Base-by-base conservation (phyloP, 2,797 vertebrate genomes). In the Lagocephalus sceleratus region DNA sequence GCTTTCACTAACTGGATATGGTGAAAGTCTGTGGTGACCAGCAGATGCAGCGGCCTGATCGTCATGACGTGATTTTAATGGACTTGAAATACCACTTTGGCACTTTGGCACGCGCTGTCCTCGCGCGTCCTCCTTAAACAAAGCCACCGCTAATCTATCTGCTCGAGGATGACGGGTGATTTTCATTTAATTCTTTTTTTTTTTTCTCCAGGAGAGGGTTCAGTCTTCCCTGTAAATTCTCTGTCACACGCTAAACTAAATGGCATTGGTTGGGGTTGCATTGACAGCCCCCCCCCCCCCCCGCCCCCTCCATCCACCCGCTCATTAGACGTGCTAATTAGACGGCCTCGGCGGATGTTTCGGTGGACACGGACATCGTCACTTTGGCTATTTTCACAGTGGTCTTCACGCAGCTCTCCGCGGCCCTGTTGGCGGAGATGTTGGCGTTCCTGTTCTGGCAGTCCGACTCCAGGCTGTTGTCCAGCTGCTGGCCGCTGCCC, bases 381-480 rank as follows among this genome's bases (percentile, higher is more conserved):
- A 98, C 95, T 97, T 98, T 98, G 94, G 96, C 97, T 78, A 99
- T 98, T 95, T 99, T 99, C 91, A 99, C 96, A 81, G 97, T 99
- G 92, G 94, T 98, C 91, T 99, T 99, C 86, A 99, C 98, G 58
- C 95, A 98, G 88, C 94, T 98, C 79, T 98, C 95, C 0, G 97
- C 94, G 14, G 95, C 97, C 86, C 95, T 92, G 78, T 97, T 92
- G 76, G 94, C 93, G 2, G 93, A 94, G 54, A 96, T 94, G 86
- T 95, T 91, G 51, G 89, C 81, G 0, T 93, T 90, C 78, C 94
- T 94, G 86, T 96, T 97, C 88, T 93, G 94, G 91, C 92, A 98
- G 91, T 99, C 97, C 2, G 97, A 99, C 89, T 99, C 97, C 45
- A 98, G 89, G 88, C 97, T 99, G 91, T 98, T 99, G 73, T 99